Percentiles rank a stretch among this genome's conserved stretches.
phyloP scores from a whole-genome alignment of 1,140 invertebrate genomes.

The Dendroctonus ponderosae region DNA sequence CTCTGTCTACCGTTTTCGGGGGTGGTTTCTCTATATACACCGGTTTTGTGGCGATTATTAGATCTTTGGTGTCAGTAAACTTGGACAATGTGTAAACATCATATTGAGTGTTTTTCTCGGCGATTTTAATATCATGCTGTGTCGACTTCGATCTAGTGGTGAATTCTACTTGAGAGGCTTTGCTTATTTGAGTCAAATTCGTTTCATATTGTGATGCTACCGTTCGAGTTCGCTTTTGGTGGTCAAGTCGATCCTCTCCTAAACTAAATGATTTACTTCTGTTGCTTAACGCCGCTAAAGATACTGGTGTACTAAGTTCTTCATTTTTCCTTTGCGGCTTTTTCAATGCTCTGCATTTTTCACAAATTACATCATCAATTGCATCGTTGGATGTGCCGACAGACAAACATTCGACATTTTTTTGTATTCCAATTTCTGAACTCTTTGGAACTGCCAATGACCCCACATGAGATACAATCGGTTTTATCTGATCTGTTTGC shows the following conservation, averaged over 20 bases:
- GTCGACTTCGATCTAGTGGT: conserved; percentile 45
- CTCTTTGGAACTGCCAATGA: conserved; percentile 50
- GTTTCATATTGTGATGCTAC: conserved; percentile 43
- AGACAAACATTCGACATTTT: conserved; percentile 49
- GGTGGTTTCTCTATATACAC: conserved; percentile 37
- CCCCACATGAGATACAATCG: conserved; percentile 46
- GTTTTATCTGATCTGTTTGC: conserved; percentile 37
- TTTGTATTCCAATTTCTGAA: conserved; percentile 43
- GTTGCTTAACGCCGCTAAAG: conserved; percentile 43
- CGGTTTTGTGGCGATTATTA: conserved; percentile 34
- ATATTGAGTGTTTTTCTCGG: conserved; percentile 44
- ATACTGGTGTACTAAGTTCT: conserved; percentile 39
- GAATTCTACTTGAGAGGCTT: conserved; percentile 37
- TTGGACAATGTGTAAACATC: conserved; percentile 38
- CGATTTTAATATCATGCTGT: conserved; percentile 46
- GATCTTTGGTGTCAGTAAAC: conserved; percentile 44
- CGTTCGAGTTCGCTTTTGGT: conserved; percentile 37
- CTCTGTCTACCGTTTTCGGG: conserved; percentile 32
- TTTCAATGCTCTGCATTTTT: conserved; percentile 53
- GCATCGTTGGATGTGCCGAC: conserved; percentile 54
- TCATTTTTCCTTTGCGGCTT: conserved; percentile 49
- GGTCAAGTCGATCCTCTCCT: conserved; percentile 44
- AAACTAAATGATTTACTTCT: conserved; percentile 49
- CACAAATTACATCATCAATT: conserved; percentile 53
- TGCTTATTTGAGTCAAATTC: conserved; percentile 17